phyloP scores from a whole-genome alignment of 2,888 invertebrate species.

The Coremacera marginata region DNA sequence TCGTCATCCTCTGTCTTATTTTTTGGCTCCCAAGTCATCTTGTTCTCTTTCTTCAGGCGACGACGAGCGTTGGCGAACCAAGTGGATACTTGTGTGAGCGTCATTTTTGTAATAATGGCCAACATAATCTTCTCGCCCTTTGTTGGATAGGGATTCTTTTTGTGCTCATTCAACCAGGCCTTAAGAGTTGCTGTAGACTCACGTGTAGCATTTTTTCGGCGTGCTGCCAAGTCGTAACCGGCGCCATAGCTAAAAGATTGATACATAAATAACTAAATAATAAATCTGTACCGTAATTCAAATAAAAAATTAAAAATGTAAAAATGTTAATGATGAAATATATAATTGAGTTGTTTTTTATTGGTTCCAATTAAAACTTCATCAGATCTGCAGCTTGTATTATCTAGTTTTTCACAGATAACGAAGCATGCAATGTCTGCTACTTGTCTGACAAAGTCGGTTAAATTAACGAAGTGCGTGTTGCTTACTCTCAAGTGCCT shows the following conservation, averaged over 20 bases:
- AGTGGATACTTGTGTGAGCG: slow-evolving; percentile 93
- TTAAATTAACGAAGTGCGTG: not conserved
- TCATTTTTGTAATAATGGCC: slow-evolving; percentile 96
- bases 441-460: too few relatives aligned
- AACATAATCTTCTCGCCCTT: slow-evolving; percentile 97
- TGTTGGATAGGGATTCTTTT: slow-evolving; percentile 96
- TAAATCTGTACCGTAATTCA: too few relatives aligned
- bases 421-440: too few relatives aligned
- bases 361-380: too few relatives aligned
- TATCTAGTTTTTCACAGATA: too few relatives aligned
- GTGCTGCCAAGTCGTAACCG: slow-evolving; percentile 92
- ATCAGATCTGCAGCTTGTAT: too few relatives aligned
- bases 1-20: slow-evolving; percentile 91
- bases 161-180: slow-evolving; percentile 97
- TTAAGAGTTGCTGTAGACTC: slow-evolving; percentile 98
- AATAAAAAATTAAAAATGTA: too few relatives aligned
- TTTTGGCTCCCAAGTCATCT: slow-evolving; percentile 97
- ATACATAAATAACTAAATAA: not conserved
- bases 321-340: too few relatives aligned
- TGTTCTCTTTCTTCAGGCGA: slow-evolving; percentile 95
- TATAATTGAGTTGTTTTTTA: too few relatives aligned
- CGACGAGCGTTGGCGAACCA: slow-evolving; percentile 97
- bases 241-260: slow-evolving; percentile 82
- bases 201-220: slow-evolving; percentile 96
- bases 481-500: slow-evolving; percentile 3